Conservation (phyloP, 2,113 vertebrate species). For the Parotia lawesii region DNA sequence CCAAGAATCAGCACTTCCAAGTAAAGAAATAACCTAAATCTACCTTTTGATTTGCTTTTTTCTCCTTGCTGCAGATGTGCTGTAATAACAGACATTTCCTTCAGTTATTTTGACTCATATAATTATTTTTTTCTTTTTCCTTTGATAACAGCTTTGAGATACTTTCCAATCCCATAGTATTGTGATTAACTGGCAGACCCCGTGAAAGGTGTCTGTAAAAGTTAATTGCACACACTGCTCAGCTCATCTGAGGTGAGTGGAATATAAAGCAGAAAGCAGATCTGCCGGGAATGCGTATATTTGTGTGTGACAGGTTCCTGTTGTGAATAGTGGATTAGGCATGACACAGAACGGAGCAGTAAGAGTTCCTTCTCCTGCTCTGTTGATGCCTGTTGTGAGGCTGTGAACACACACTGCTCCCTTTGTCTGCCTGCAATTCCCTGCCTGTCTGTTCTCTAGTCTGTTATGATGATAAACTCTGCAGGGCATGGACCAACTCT, state of each 20-base stretch:
- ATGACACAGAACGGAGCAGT: rapidly evolving
- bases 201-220: background rate
- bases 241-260: background rate
- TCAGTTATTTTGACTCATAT: background rate
- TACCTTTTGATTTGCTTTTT: background rate
- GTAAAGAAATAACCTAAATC: background rate
- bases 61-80: background rate
- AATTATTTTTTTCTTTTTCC: background rate
- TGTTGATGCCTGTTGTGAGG: background rate
- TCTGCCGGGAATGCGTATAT: background rate
- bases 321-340: background rate
- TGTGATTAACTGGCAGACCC: background rate
- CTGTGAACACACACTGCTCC: background rate
- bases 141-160: background rate
- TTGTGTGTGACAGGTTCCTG: background rate
- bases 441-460: background rate
- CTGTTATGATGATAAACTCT: background rate
- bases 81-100: background rate
- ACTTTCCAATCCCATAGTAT: background rate
- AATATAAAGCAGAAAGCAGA: background rate
- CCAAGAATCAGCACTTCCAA: background rate
- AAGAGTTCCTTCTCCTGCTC: background rate
- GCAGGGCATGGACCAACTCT: background rate
- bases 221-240: background rate
- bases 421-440: background rate